Evolutionary conservation across 2,797 vertebrate genomes (phyloP).

Genomic region (Phaenicophaeus curvirostris): DNA sequence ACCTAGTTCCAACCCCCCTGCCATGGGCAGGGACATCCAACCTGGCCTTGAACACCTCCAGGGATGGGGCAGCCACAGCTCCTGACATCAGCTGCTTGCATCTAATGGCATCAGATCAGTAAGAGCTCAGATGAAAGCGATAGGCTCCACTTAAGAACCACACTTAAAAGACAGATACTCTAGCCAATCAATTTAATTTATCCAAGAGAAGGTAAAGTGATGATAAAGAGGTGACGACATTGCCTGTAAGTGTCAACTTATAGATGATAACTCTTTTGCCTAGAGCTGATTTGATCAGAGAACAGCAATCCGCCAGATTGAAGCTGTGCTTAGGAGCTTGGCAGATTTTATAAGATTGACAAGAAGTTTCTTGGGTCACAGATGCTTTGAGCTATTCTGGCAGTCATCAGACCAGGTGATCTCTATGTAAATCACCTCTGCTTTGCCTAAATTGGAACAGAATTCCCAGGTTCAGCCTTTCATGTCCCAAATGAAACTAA

Average conservation of each 20-base stretch:
- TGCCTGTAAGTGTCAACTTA: background rate
- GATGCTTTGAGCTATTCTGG: background rate
- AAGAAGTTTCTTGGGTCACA: background rate
- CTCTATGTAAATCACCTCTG: background rate
- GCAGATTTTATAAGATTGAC: background rate
- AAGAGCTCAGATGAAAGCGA: background rate
- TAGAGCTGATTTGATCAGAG: background rate
- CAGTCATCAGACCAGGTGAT: background rate
- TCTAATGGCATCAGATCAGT: background rate
- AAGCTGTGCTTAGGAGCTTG: background rate
- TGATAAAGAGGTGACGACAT: background rate
- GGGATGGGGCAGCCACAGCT: no score
- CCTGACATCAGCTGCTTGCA: background rate
- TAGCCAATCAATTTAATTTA: background rate
- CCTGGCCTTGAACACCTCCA: no score
- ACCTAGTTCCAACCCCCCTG: no score
- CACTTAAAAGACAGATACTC: background rate
- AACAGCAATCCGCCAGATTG: background rate
- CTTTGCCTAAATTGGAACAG: background rate
- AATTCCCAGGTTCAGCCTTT: background rate
- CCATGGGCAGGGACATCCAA: no score
- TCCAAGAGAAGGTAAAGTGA: background rate
- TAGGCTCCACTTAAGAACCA: background rate
- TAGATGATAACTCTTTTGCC: background rate
- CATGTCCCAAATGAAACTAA: background rate